Evolutionary conservation across 2,113 vertebrate species (phyloP).

Genomic region (Scopus umbretta): DNA sequence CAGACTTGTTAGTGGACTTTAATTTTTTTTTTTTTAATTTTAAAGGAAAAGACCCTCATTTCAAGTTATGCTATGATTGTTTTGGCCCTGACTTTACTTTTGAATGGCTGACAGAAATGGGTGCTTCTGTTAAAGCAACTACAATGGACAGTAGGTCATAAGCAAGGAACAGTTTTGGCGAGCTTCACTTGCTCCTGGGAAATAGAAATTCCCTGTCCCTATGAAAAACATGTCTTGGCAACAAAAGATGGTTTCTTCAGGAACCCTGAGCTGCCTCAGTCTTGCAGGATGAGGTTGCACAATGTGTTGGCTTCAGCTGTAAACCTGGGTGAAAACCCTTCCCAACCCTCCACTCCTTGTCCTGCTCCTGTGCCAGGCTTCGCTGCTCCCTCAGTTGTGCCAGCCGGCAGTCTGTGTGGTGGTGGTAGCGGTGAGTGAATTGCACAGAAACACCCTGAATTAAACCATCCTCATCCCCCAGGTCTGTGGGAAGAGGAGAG

Average conservation of each 20-base stretch:
- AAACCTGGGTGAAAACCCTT: not conserved
- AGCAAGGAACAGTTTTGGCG: not conserved
- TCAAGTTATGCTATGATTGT: not conserved
- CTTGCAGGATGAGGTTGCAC: not conserved
- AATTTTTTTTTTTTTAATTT: not conserved
- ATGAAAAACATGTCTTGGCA: not conserved
- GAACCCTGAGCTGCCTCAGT: not conserved
- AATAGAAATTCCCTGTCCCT: not conserved
- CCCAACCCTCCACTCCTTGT: not conserved
- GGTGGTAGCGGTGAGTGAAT: not conserved
- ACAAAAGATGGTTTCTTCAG: not conserved
- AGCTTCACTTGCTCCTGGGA: not conserved
- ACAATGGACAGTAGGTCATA: not conserved
- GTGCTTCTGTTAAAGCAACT: not conserved
- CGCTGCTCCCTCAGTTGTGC: not conserved
- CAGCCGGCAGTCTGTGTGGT: not conserved
- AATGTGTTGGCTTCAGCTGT: not conserved
- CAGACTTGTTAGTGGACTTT: not conserved
- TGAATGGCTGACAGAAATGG: not conserved
- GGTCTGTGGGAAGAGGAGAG: not conserved
- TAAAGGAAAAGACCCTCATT: not conserved
- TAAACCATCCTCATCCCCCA: rapidly evolving
- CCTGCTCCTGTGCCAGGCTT: rapidly evolving
- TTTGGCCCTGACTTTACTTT: not conserved
- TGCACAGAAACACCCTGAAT: not conserved